A percentile compares a stretch with the other conserved stretches of the same genome.
phyloP scores from a whole-genome alignment of 2,113 vertebrate genomes.

The Sander vitreus region DNA sequence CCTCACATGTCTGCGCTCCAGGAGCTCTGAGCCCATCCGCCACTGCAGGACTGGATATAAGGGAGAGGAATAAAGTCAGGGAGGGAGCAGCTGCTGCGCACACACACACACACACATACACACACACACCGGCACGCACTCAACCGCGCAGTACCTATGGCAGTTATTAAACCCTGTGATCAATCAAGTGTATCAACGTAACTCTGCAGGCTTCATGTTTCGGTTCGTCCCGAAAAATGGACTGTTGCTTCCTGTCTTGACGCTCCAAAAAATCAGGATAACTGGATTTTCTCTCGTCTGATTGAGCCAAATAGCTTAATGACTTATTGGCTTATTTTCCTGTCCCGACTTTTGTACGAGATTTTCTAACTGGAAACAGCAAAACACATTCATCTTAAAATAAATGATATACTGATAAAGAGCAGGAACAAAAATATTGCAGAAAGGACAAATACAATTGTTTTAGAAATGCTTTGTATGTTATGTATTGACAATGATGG shows the following conservation, averaged over 20 bases:
- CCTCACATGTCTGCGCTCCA: conserved; percentile 41
- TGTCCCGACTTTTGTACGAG: too few species aligned
- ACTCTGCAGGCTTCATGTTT: neutral
- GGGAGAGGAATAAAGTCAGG: conserved; percentile 21
- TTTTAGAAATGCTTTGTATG: neutral
- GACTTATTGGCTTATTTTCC: neutral
- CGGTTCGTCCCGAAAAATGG: neutral
- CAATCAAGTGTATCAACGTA: conserved; percentile 7
- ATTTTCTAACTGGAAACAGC: neutral
- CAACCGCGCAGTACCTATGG: neutral
- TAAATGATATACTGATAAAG: neutral
- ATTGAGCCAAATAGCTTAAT: neutral
- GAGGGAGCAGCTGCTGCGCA: conserved; percentile 42
- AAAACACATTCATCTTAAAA: neutral
- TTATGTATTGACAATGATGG: too few species aligned
- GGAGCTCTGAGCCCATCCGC: conserved; percentile 29
- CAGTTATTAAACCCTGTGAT: neutral
- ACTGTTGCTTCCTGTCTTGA: neutral
- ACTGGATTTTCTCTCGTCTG: neutral
- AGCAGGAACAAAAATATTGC: too few species aligned
- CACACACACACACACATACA: neutral
- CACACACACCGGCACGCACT: neutral
- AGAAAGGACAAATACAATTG: neutral
- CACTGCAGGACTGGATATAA: conserved; percentile 48
- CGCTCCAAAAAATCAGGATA: fast-evolving